Conservation (phyloP, 2,888 invertebrate genomes). For the Hypsopygia costalis region DNA sequence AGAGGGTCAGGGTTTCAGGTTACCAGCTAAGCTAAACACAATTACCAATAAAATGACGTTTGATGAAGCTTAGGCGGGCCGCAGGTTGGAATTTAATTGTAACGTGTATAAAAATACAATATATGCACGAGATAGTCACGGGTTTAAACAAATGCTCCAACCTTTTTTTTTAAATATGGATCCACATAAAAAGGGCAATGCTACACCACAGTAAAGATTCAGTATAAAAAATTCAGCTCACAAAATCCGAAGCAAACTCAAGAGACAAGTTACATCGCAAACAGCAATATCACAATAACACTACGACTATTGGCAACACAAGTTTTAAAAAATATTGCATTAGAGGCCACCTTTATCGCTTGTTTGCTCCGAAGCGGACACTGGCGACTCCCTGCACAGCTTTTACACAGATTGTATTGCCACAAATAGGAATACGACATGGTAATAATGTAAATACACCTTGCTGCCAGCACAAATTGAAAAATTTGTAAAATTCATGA, state of each 20-base stretch:
- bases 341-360: slow-evolving; percentile 50
- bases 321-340: slow-evolving; percentile 59
- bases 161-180: too few relatives aligned
- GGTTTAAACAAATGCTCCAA: too few relatives aligned
- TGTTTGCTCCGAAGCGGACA: slow-evolving; percentile 32
- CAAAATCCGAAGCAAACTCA: slow-evolving; percentile 3
- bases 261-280: slow-evolving; percentile 9
- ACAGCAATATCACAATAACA: slow-evolving; percentile 24
- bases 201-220: too few relatives aligned
- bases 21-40: too few relatives aligned
- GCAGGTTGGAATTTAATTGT: too few relatives aligned
- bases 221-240: neutral
- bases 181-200: too few relatives aligned
- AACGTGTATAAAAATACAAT: too few relatives aligned
- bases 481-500: slow-evolving; percentile 75
- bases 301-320: slow-evolving; percentile 35
- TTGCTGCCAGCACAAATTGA: slow-evolving; percentile 68
- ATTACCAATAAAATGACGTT: too few relatives aligned
- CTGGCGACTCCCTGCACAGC: slow-evolving; percentile 41
- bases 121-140: too few relatives aligned
- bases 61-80: too few relatives aligned
- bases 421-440: slow-evolving; percentile 49
- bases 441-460: slow-evolving; percentile 65
- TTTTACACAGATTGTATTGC: slow-evolving; percentile 69
- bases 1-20: too few relatives aligned